These are phyloP conservation scores for Allobates femoralis DNA, from an alignment of 2,797 vertebrate genomes.

Conservation along the genomic window DNA sequence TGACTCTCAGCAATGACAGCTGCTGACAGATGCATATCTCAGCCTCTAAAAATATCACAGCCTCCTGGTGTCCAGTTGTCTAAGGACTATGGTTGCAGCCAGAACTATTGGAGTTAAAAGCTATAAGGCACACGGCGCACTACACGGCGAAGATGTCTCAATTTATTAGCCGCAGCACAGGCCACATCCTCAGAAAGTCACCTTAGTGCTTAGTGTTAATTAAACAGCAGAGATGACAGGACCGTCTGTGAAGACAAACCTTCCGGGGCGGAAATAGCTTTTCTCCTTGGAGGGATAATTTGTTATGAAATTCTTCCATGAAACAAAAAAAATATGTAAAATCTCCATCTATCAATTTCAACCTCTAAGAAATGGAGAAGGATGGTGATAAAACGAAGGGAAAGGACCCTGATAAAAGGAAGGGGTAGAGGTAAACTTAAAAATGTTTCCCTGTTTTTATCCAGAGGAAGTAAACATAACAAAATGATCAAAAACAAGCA, in stretches of 20 bases:
- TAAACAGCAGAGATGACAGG: constrained; percentile 31
- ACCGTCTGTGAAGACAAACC: background rate
- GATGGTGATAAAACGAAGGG: no score
- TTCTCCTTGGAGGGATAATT: background rate
- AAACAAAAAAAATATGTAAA: constrained; percentile 3
- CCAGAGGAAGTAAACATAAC: no score
- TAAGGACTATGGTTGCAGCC: background rate
- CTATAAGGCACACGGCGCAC: background rate
- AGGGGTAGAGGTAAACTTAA: no score
- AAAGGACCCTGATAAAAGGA: no score
- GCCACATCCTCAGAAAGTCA: background rate
- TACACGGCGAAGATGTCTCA: background rate
- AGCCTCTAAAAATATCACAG: constrained; percentile 26
- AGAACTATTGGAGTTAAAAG: constrained; percentile 8
- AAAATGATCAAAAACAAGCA: no score
- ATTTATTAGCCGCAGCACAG: constrained; percentile 11
- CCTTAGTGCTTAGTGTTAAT: background rate
- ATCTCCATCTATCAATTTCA: no score
- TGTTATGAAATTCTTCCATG: background rate
- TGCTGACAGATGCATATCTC: constrained; percentile 41
- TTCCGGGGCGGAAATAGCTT: background rate
- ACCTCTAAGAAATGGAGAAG: no score
- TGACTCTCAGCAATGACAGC: constrained; percentile 29
- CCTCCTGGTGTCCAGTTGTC: constrained; percentile 10
- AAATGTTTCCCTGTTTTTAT: no score